A percentile compares a stretch with the other conserved stretches of the same genome.
Conservation (phyloP, 2,113 vertebrate genomes). For the Terrapene triunguis region DNA sequence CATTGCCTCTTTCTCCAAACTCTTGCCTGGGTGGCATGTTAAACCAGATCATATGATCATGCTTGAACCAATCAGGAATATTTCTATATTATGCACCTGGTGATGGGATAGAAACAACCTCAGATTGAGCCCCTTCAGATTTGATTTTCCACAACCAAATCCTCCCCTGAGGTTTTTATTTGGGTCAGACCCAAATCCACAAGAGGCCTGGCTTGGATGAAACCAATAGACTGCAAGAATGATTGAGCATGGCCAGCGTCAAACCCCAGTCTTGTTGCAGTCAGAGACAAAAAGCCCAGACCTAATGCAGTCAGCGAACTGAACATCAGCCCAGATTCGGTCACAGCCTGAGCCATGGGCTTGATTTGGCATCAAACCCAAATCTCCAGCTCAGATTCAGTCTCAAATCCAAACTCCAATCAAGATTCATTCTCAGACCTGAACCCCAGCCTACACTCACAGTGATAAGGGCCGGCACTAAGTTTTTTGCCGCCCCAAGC, state of each 20-base stretch:
- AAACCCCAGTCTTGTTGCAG: background rate
- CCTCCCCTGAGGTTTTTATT: background rate
- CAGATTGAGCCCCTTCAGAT: background rate
- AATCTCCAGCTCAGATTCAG: background rate
- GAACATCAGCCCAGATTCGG: background rate
- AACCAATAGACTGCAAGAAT: background rate
- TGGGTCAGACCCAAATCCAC: background rate
- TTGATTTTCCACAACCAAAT: background rate
- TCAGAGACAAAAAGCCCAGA: too few species aligned
- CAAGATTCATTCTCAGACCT: background rate
- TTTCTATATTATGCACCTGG: background rate
- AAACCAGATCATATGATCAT: background rate
- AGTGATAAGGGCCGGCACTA: background rate
- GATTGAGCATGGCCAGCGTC: background rate
- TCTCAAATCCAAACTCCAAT: background rate
- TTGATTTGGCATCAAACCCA: background rate
- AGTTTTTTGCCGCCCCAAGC: too few species aligned
- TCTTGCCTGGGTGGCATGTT: background rate
- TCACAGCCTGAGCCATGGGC: background rate
- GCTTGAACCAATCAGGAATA: background rate
- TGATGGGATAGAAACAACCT: rapidly evolving
- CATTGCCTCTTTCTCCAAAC: background rate
- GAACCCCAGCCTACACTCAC: background rate
- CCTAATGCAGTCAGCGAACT: background rate
- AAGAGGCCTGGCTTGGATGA: background rate